phyloP scores from a whole-genome alignment of 37 sponge, comb jelly and placozoan genomes.

The Petrosia ficiformis region DNA sequence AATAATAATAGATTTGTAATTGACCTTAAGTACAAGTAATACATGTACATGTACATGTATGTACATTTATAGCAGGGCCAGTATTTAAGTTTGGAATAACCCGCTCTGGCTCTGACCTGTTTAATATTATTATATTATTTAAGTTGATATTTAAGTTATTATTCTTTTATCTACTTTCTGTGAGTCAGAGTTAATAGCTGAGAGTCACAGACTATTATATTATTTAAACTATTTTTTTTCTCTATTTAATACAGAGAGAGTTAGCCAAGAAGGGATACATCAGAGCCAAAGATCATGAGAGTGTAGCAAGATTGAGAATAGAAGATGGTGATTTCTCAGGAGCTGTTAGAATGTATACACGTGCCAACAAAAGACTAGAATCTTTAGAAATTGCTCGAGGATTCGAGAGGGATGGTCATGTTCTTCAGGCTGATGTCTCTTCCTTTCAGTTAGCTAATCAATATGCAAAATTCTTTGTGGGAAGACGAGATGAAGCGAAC shows the following conservation, averaged over 20 bases:
- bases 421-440: constrained; percentile 2
- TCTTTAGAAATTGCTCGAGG: constrained; percentile 30
- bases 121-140: too few relatives aligned
- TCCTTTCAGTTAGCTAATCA: constrained; percentile 29
- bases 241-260: constrained; percentile 10
- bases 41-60: background rate
- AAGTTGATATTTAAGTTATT: background rate
- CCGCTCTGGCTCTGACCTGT: too few relatives aligned
- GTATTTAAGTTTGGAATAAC: too few relatives aligned
- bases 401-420: constrained; percentile 14
- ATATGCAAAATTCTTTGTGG: constrained; percentile 48
- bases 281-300: constrained; percentile 30
- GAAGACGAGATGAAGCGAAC: constrained; percentile 21
- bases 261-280: constrained; percentile 42
- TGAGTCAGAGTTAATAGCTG: background rate
- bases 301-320: constrained; percentile 34
- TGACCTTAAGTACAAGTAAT: background rate
- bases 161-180: background rate
- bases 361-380: constrained; percentile 24
- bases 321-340: constrained; percentile 8
- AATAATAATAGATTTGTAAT: too few relatives aligned
- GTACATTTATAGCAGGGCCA: too few relatives aligned
- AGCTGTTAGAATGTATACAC: constrained; percentile 12
- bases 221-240: too few relatives aligned
- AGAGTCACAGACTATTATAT: background rate